These are phyloP conservation scores for Lepidurus couesii DNA, from an alignment of 1,140 invertebrate genomes.

Conservation along the genomic window DNA sequence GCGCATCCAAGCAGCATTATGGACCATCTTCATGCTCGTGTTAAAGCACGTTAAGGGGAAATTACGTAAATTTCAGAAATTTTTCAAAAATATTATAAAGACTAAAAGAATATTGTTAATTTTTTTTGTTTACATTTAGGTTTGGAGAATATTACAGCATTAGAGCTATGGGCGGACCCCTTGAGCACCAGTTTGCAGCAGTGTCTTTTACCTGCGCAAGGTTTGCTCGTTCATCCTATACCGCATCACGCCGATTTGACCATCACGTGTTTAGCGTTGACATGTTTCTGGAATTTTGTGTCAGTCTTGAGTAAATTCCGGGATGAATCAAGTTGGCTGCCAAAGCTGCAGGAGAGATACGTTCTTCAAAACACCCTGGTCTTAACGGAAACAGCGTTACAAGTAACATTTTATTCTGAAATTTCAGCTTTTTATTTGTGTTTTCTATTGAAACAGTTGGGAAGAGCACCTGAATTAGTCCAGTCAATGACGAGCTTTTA, in stretches of 20 bases:
- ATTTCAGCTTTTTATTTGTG: background rate
- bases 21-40: conserved; percentile 1
- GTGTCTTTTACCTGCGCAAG: background rate
- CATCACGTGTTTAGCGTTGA: background rate
- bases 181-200: background rate
- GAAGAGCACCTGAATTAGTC: background rate
- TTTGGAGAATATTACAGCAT: background rate
- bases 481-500: background rate
- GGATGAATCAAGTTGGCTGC: background rate
- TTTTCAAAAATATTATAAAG: no score
- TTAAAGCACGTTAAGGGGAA: background rate
- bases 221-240: background rate
- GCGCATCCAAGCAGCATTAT: background rate
- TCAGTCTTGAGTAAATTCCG: background rate
- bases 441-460: background rate
- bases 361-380: background rate
- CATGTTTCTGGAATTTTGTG: background rate
- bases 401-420: background rate
- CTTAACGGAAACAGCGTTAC: background rate
- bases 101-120: background rate
- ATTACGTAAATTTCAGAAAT: background rate
- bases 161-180: background rate
- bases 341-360: background rate
- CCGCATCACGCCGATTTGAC: background rate
- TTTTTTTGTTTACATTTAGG: background rate